phyloP scores from a whole-genome alignment of 1,140 invertebrate species.

The Calosoma granatense region DNA sequence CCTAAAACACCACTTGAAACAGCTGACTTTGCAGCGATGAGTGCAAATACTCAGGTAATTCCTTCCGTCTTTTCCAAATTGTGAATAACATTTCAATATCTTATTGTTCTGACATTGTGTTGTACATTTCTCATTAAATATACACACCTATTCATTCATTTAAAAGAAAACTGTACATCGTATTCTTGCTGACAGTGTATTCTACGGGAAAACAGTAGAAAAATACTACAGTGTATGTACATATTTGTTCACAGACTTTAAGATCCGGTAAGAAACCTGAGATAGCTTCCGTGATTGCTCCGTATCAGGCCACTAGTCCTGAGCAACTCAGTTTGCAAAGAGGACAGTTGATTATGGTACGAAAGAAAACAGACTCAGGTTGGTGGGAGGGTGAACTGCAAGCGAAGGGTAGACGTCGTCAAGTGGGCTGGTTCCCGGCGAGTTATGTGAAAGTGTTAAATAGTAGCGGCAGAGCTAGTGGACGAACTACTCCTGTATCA shows the following conservation, averaged over 20 bases:
- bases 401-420: slow-evolving; percentile 88
- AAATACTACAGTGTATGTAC: background rate
- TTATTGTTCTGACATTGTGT: too few relatives aligned
- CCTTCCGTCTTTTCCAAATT: background rate
- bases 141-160: slow-evolving; percentile 12
- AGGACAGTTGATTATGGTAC: slow-evolving; percentile 92
- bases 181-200: too few relatives aligned
- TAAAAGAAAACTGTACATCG: too few relatives aligned
- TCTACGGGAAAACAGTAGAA: too few relatives aligned
- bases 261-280: slow-evolving; percentile 60
- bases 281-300: slow-evolving; percentile 80
- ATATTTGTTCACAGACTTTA: slow-evolving; percentile 5
- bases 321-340: slow-evolving; percentile 84
- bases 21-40: slow-evolving; percentile 39
- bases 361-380: slow-evolving; percentile 91
- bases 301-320: slow-evolving; percentile 76
- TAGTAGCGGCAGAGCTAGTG: slow-evolving; percentile 51
- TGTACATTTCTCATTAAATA: slow-evolving; percentile 11
- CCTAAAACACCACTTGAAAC: slow-evolving; percentile 36
- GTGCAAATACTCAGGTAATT: slow-evolving; percentile 40
- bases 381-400: slow-evolving; percentile 99
- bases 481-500: slow-evolving; percentile 60
- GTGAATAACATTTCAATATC: slow-evolving; percentile 9
- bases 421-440: slow-evolving; percentile 96
- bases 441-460: slow-evolving; percentile 86